These are phyloP conservation scores for Notodonta ziczac DNA, from an alignment of 2,888 invertebrate genomes.

Conservation along the genomic window DNA sequence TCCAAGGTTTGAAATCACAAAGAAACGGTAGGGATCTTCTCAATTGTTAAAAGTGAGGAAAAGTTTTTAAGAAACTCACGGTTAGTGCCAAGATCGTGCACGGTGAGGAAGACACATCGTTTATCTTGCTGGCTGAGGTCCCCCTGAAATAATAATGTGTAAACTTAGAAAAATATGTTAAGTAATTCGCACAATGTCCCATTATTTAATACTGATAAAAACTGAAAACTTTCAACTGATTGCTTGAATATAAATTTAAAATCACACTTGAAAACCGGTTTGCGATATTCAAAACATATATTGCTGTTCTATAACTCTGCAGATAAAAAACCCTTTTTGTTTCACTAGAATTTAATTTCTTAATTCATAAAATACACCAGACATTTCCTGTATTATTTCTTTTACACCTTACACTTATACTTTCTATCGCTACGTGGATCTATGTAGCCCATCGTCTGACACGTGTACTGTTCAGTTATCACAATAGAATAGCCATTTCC, in stretches of 20 bases:
- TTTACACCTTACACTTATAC: too few relatives aligned
- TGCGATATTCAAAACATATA: too few relatives aligned
- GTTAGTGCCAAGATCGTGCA: slow-evolving; percentile 94
- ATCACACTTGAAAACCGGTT: too few relatives aligned
- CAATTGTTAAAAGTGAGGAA: too few relatives aligned
- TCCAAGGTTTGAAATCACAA: neutral
- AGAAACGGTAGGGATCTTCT: too few relatives aligned
- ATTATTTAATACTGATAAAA: too few relatives aligned
- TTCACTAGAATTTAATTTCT: neutral
- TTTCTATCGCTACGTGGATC: neutral
- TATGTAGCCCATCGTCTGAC: neutral
- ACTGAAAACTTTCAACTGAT: too few relatives aligned
- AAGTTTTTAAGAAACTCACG: slow-evolving; percentile 80
- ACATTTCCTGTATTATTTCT: too few relatives aligned
- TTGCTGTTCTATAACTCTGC: neutral
- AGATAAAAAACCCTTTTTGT: neutral
- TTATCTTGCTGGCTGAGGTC: slow-evolving; percentile 92
- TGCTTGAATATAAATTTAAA: too few relatives aligned
- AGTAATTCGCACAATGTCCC: too few relatives aligned
- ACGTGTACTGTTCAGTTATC: neutral
- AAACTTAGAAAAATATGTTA: neutral
- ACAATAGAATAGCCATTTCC: neutral
- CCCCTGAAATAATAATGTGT: slow-evolving; percentile 85
- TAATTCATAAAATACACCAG: neutral
- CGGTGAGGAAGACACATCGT: slow-evolving; percentile 93